Evolutionary conservation across 2,797 vertebrate species (phyloP), one percentile per base, ranked within the genome.

Genomic region (Cyclura pinguis): DNA sequence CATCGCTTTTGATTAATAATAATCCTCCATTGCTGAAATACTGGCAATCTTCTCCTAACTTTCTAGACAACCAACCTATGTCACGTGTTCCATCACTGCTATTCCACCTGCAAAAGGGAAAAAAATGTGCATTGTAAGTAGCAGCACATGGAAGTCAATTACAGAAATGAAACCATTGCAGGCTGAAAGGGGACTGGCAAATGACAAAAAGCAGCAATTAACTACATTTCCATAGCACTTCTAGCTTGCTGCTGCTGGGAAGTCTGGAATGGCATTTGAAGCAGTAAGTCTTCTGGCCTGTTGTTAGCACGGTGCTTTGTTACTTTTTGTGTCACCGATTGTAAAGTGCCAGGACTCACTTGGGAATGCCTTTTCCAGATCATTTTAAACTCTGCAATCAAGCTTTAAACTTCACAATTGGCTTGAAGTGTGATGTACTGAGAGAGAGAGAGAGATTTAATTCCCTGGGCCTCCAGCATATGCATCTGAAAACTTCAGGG

Each of bases 151-250:
- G 55, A 81, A 86, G 84, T 81, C 89, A 86, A 86, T 86, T 86
- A 86, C 83, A 50, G 84, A 62, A 86, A 81, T 62, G 78, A 90
- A 90, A 80, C 77, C 50, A 72, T 90, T 86, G 89, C 64, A 24
- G 89, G 55, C 76, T 86, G 86, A 80, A 77, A 90, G 77, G 85
- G 78, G 84, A 59, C 89, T 59, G 29, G 77, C 84, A 86, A 86
- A 86, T 90, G 89, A 81, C 89, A 90, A 86, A 86, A 82, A 86
- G 67, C 77, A n/a, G 67, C 89, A 90, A 90, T 90, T 90, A 90
- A 62, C 67, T 59, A 38, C 52, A 74, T 90, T 90, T 86, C 84
- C 84, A 62, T 90, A 20, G 38, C 84, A 69, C 52, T 55, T 16
- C 82, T 27, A 55, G 24, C 72, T 52, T 42, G 6, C 64, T 73